phyloP scores from a whole-genome alignment of 23 tunicate species.

The Halocynthia aurantium region DNA sequence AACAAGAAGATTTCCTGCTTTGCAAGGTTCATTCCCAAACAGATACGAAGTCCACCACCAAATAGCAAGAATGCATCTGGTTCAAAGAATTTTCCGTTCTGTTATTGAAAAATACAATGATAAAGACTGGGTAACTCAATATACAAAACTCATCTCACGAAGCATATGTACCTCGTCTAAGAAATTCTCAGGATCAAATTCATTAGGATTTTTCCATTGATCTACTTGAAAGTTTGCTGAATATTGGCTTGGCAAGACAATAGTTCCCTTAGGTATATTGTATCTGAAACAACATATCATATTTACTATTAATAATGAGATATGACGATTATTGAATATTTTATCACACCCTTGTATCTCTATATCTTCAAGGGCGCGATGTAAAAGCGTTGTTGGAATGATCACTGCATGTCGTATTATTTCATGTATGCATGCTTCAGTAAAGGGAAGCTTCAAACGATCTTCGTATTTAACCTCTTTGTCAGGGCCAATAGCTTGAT shows the following conservation, averaged over 20 bases:
- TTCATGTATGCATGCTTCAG: constrained; percentile 6
- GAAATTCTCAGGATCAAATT: constrained; percentile 3
- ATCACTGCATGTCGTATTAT: neutral
- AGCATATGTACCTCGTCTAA: neutral
- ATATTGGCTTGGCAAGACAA: neutral
- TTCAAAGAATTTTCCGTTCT: neutral
- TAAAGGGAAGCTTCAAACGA: neutral
- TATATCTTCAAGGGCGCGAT: neutral
- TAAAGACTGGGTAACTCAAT: no score
- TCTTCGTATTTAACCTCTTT: neutral
- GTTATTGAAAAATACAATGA: neutral
- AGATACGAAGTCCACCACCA: no score
- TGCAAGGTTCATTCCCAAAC: no score
- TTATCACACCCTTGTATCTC: neutral
- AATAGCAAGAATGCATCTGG: no score
- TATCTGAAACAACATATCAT: no score
- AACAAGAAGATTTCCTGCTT: no score
- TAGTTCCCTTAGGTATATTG: neutral
- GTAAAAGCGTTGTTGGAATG: neutral
- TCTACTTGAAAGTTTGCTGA: neutral
- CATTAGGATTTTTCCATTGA: neutral
- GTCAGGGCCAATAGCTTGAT: neutral
- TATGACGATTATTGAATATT: no score
- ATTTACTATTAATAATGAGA: no score
- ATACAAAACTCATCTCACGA: no score